Evolutionary conservation across 2,797 vertebrate genomes (phyloP), one percentile per base, ranked within the genome.

Genomic region (Oreonectes daqikongensis): DNA sequence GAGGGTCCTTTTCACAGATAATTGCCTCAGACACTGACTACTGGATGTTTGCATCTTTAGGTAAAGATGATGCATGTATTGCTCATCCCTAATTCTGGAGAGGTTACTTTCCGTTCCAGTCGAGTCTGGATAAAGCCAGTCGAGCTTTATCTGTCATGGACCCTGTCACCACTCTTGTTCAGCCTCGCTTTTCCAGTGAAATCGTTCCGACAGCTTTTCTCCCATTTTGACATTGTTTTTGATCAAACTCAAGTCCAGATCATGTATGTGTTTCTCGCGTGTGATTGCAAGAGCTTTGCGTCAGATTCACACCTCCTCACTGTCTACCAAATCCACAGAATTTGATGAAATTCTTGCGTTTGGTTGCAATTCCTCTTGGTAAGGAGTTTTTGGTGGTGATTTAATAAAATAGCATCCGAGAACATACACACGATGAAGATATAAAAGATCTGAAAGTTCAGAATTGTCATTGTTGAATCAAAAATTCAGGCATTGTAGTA

Each of bases 271-370:
- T 69, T 53, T 76, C 28, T 55, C 40, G n/a, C 46, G 35, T 26
- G 5, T 66, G 55, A 60, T 71, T 77, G 68, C 79, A 72, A 24
- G 42, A 30, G 52, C 69, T 75, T 80, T 80, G 72, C 78, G 75
- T 75, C 79, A 80, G 35, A 61, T 64, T 75, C 60, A 70, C 63
- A 6, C 57, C 14, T 6, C 20, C 40, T 64, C 53, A 60, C 57
- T 65, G 60, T 75, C 72, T 44, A 60, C 63, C 68, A 65, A 66
- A 75, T 59, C 28, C 12, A 28, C 11, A 28, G n/a, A 30, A 24
- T 30, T 65, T 55, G 65, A 52, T 35, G 72, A 74, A 74, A 74
- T 50, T 66, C 61, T 75, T 66, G 61, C 61, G 26, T 40, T 12
- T 52, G 53, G 61, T 65, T 55, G 30, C 60, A 59, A 15, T n/a